Percentiles rank a stretch among this genome's conserved stretches.
phyloP scores from a whole-genome alignment of 2,113 vertebrate genomes.

The Rhinopomastus cyanomelas region DNA sequence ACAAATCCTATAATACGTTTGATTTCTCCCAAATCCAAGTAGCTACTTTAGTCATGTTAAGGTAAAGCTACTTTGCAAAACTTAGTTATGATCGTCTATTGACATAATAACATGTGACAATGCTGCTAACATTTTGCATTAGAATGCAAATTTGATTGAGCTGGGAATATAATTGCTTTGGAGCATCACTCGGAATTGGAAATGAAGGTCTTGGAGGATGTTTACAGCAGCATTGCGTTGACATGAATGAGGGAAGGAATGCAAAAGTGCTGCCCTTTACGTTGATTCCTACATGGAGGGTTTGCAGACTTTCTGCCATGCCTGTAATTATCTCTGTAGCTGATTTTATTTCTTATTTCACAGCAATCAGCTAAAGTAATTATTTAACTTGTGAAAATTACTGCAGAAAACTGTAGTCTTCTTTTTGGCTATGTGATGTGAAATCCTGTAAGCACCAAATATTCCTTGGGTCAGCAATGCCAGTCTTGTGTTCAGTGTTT shows the following conservation, averaged over 20 bases:
- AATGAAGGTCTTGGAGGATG: not conserved
- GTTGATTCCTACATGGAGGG: not conserved
- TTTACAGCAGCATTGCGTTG: not conserved
- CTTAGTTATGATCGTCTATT: not conserved
- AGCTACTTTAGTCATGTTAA: not conserved
- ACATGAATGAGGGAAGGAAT: not conserved
- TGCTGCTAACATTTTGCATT: not conserved
- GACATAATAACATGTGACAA: not conserved
- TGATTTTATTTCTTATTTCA: not conserved
- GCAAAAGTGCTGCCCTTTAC: not conserved
- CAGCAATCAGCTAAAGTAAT: not conserved
- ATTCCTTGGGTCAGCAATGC: rapidly evolving
- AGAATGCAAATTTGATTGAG: not conserved
- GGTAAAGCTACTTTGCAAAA: not conserved
- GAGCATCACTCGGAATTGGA: not conserved
- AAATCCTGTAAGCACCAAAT: not conserved
- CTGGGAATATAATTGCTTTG: not conserved
- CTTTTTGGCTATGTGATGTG: not conserved
- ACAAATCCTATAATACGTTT: not conserved
- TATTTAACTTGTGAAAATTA: constrained; percentile 11
- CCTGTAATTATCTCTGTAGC: not conserved
- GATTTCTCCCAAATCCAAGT: not conserved
- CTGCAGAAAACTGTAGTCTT: not conserved
- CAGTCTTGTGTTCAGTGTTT: not conserved
- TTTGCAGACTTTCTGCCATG: not conserved